Conservation (phyloP, 2,888 invertebrate species). For the Hemaris fuciformis region DNA sequence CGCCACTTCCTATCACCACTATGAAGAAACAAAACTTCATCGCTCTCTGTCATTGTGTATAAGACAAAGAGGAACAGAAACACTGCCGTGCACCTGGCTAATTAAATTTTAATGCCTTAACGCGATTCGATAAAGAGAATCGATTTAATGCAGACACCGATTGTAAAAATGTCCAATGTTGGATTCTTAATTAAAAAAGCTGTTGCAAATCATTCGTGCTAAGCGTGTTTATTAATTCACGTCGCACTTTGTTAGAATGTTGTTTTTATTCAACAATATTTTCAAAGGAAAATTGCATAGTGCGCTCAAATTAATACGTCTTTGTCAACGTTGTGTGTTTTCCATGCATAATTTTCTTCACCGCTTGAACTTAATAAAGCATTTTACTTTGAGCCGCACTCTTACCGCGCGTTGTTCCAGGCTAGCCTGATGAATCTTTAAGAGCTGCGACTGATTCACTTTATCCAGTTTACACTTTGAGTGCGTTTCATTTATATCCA, state of each 20-base stretch:
- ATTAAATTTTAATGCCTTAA: slow-evolving; percentile 67
- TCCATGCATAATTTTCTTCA: slow-evolving; percentile 35
- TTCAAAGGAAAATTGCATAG: slow-evolving; percentile 36
- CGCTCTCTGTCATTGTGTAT: slow-evolving; percentile 37
- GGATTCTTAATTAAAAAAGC: slow-evolving; percentile 43
- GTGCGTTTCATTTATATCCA: background rate
- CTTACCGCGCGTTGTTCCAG: background rate
- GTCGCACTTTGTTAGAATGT: slow-evolving; percentile 27
- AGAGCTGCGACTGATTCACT: slow-evolving; percentile 6
- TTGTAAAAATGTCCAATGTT: slow-evolving; percentile 38
- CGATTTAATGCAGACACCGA: slow-evolving; percentile 43
- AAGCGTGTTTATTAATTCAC: slow-evolving; percentile 41
- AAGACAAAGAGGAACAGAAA: slow-evolving; percentile 28
- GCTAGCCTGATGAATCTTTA: background rate
- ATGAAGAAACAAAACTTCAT: slow-evolving; percentile 18
- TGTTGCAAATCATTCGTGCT: slow-evolving; percentile 36
- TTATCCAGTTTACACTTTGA: slow-evolving; percentile 1
- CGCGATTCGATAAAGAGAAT: slow-evolving; percentile 50
- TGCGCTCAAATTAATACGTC: slow-evolving; percentile 40
- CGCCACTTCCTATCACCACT: slow-evolving; percentile 58
- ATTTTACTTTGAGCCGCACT: background rate
- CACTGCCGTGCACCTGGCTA: slow-evolving; percentile 57
- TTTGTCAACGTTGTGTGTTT: slow-evolving; percentile 38
- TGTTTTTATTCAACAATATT: slow-evolving; percentile 33
- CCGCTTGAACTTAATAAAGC: slow-evolving; percentile 8